Evolutionary conservation across 2,113 vertebrate species (phyloP).

Genomic region (Rynchops niger): DNA sequence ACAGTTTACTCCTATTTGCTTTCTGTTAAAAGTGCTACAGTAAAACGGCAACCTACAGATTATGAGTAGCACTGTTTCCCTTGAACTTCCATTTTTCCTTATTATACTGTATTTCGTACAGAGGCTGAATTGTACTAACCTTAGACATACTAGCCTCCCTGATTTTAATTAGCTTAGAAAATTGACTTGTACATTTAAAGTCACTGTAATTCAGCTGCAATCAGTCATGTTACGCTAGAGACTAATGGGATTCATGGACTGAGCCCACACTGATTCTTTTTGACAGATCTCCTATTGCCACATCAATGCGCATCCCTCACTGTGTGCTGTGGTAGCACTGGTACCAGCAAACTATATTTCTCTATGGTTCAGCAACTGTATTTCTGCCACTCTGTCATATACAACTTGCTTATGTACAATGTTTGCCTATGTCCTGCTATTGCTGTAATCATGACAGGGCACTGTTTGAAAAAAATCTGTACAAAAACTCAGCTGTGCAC

Average conservation of each 20-base stretch:
- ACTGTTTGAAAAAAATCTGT: neutral
- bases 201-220: conserved; percentile 21
- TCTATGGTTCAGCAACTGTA: neutral
- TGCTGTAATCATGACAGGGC: neutral
- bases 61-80: neutral
- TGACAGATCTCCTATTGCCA: conserved; percentile 47
- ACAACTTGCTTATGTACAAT: neutral
- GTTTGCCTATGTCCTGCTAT: neutral
- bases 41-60: neutral
- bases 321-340: neutral
- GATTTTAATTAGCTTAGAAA: conserved; percentile 22
- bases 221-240: neutral
- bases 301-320: neutral
- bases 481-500: neutral
- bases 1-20: neutral
- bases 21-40: neutral
- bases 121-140: neutral
- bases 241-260: neutral
- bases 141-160: neutral
- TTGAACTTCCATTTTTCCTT: neutral
- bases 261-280: conserved; percentile 16
- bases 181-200: neutral
- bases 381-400: neutral
- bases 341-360: neutral
- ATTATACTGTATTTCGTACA: neutral